These are phyloP conservation scores for Perca schrenkii DNA, from an alignment of 2,113 vertebrate species.

Conservation along the genomic window DNA sequence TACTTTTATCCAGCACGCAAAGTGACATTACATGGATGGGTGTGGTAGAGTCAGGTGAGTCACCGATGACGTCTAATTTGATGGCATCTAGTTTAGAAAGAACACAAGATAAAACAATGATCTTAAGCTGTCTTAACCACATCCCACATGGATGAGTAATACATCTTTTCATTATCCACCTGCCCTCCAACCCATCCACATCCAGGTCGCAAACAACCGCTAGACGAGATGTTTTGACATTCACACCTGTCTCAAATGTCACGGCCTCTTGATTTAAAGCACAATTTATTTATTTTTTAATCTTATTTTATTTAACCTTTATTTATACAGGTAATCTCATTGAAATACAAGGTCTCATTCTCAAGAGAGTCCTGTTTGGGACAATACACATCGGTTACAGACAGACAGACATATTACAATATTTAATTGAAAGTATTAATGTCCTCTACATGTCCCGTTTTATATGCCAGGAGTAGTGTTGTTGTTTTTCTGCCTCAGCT, in stretches of 20 bases:
- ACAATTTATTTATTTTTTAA: not conserved
- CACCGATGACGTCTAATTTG: not conserved
- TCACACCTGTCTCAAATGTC: constrained; percentile 12
- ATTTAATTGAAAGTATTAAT: not conserved
- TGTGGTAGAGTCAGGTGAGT: not conserved
- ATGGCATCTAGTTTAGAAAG: not conserved
- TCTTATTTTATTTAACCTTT: too few species aligned
- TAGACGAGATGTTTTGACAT: not conserved
- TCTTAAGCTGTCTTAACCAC: not conserved
- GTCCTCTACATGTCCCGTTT: constrained; percentile 2
- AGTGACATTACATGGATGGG: not conserved
- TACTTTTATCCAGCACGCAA: constrained; percentile 31
- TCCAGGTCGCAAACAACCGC: not conserved
- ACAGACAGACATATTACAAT: too few species aligned
- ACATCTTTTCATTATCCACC: not conserved
- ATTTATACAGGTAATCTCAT: too few species aligned
- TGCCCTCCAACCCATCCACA: not conserved
- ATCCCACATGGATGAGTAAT: not conserved
- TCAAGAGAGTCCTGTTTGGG: too few species aligned
- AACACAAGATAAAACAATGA: not conserved
- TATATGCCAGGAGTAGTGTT: not conserved
- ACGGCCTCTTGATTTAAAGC: not conserved
- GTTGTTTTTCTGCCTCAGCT: constrained; percentile 44
- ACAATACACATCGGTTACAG: too few species aligned
- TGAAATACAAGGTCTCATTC: too few species aligned